Evolutionary conservation across 2,113 vertebrate species (phyloP), one percentile per base, ranked within the genome.

Genomic region (Myocastor coypus): DNA sequence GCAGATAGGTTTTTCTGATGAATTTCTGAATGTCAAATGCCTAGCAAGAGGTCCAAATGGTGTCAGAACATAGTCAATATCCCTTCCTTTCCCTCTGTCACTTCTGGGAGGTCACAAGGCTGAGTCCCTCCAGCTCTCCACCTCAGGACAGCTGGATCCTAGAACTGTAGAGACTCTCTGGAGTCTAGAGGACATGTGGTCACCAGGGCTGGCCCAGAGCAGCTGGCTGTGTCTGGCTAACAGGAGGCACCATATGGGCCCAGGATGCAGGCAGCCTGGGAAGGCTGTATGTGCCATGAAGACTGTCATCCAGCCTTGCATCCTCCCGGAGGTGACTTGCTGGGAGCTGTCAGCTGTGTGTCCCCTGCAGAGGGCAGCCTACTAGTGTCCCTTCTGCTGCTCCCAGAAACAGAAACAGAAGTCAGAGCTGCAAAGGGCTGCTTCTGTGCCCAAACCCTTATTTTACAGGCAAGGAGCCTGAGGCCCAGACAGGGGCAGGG

Each of bases 341-440:
- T 97, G 97, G 83, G 97, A 96, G 82, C 95, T 96, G 90, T 97
- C 97, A 96, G 85, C 96, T 96, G 4, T 10, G 92, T 4, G 1
- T 92, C 61, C 13, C 96, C 95, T 19, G 28, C 92, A 69, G 97
- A 97, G 89, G 87, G 63, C 91, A 89, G 94, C 92, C 95, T 97
- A 97, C 91, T n/a, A 88, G 84, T 80, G 83, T 52, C 96, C 94
- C 94, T 97, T 96, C 94, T 98, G 97, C 94, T 40, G 73, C 83
- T 84, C 61, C 57, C 81, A 95, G 94, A 94, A 93, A 96, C 96
- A 91, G 94, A 96, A 96, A 84, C 97, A 98, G 97, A 98, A 96
- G 96, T 90, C 87, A 92, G 90, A 95, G 64, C 95, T 42, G 82
- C 1, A 0, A 94, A 96, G 87, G 85, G 87, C 81, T 81, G 61